Evolutionary conservation across 2,797 vertebrate genomes (phyloP), one percentile per base, ranked within the genome.

Genomic region (Sebastes cheni): DNA sequence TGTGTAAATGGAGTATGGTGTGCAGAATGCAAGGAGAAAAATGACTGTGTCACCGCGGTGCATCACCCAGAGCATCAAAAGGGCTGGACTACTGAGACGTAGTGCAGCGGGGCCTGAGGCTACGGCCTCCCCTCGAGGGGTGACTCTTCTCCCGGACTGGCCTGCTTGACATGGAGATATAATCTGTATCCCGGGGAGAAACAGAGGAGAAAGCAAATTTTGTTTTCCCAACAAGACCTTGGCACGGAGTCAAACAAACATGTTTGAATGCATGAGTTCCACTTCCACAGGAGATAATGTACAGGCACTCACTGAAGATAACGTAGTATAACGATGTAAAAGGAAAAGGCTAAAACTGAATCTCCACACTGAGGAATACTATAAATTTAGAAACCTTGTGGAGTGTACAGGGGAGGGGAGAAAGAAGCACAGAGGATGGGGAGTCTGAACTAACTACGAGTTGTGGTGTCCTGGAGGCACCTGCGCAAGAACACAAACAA

Each of bases 121-220:
- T 27, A 54, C 2, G 3, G 58, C 72, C 67, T 82, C 62, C 77
- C 84, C 88, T 77, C 30, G 20, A 60, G 29, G 75, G 76, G 23
- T 20, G 32, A 72, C 69, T 81, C 81, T 79, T 78, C 60, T 25
- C 62, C 55, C 8, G 20, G 75, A 56, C 80, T 20, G 25, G 65
- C 59, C 87, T 86, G 67, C 60, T 90, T 90, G 80, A 89, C 89
- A 91, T 86, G 84, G 86, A 91, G 79, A 93, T 88, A 77, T 81
- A 87, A 90, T 90, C 85, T 88, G 76, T 58, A 77, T 89, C 76
- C 81, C 16, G 8, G 55, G 74, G 81, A 90, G 78, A 77, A 71
- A 82, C 70, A 46, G 56, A 52, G 46, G 39, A 78, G 79, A 75
- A 80, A 79, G 77, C 62, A 84, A 58, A 81, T 79, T 72, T 79